These are phyloP conservation scores for Diadumene lineata DNA, from an alignment of 92 coral and sea anemone genomes.

Conservation along the genomic window DNA sequence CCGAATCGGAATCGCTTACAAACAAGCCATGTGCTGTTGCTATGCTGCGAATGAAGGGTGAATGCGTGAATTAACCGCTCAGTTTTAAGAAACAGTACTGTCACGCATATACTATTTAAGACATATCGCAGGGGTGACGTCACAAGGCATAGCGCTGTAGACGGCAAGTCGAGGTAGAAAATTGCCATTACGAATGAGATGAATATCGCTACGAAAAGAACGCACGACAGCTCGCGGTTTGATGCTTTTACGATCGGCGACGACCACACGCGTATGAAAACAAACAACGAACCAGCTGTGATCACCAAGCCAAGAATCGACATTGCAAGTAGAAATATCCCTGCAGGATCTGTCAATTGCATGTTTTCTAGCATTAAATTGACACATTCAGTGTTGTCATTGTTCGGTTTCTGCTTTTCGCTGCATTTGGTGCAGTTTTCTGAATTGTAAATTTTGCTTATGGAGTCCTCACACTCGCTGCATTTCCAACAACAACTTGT, in stretches of 20 bases:
- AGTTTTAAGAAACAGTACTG: conserved; percentile 34
- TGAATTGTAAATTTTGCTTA: conserved; percentile 39
- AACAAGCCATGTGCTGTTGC: not conserved
- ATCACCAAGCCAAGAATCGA: conserved; percentile 18
- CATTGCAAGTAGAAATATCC: conserved; percentile 20
- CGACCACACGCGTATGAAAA: conserved; percentile 21
- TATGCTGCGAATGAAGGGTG: conserved; percentile 11
- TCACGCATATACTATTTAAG: conserved; percentile 31
- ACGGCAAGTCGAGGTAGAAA: conserved; percentile 20
- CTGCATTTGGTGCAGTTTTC: conserved; percentile 54
- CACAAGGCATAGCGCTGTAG: conserved; percentile 16
- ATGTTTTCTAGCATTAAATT: conserved; percentile 43
- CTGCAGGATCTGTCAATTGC: conserved; percentile 33
- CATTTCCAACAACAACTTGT: conserved; percentile 71
- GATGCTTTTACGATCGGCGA: conserved; percentile 44
- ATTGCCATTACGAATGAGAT: conserved; percentile 23
- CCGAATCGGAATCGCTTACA: conserved; percentile 8
- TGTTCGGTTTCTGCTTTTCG: conserved; percentile 44
- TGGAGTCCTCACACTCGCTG: conserved; percentile 53
- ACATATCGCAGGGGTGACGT: conserved; percentile 29
- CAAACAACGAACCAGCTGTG: conserved; percentile 1
- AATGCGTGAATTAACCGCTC: conserved; percentile 29
- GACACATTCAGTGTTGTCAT: conserved; percentile 35
- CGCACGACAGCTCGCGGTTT: conserved; percentile 27
- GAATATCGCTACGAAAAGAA: conserved; percentile 25